Conservation (phyloP, 2,888 invertebrate genomes). For the Limnephilus lunatus region DNA sequence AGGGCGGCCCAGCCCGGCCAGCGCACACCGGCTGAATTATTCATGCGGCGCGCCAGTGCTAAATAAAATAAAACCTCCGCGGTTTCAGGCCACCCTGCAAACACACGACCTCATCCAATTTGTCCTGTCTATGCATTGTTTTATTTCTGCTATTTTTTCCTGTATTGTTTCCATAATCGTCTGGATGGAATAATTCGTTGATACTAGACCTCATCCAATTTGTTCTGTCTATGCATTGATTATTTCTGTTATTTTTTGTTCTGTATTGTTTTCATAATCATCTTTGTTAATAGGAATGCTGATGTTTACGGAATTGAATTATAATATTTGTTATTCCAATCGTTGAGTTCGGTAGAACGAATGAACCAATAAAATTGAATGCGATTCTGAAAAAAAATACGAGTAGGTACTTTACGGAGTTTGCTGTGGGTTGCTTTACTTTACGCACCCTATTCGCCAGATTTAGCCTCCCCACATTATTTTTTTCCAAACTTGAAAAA, state of each 20-base stretch:
- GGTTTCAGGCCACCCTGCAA: conserved; percentile 61
- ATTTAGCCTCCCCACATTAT: too few species aligned
- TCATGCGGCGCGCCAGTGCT: conserved; percentile 64
- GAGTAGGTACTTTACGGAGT: too few species aligned
- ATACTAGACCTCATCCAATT: background rate
- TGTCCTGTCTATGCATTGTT: conserved; percentile 60
- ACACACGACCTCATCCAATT: conserved; percentile 64
- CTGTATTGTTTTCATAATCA: too few species aligned
- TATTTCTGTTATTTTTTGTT: too few species aligned
- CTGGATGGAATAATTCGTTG: background rate
- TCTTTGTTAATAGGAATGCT: background rate
- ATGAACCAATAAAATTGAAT: too few species aligned
- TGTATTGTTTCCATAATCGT: conserved; percentile 45
- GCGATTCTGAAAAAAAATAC: too few species aligned
- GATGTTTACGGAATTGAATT: background rate
- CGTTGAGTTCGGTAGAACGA: background rate
- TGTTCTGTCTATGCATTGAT: too few species aligned
- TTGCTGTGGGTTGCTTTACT: too few species aligned
- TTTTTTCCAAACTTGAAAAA: too few species aligned
- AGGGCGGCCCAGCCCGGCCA: conserved; percentile 43
- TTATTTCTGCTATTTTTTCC: conserved; percentile 37
- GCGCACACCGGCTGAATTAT: conserved; percentile 59
- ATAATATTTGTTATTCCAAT: background rate
- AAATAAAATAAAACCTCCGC: conserved; percentile 65
- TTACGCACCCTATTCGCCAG: too few species aligned